Evolutionary conservation across 2,888 invertebrate genomes (phyloP), one percentile per base, ranked within the genome.

Genomic region (Archaeoteleia sp.): DNA sequence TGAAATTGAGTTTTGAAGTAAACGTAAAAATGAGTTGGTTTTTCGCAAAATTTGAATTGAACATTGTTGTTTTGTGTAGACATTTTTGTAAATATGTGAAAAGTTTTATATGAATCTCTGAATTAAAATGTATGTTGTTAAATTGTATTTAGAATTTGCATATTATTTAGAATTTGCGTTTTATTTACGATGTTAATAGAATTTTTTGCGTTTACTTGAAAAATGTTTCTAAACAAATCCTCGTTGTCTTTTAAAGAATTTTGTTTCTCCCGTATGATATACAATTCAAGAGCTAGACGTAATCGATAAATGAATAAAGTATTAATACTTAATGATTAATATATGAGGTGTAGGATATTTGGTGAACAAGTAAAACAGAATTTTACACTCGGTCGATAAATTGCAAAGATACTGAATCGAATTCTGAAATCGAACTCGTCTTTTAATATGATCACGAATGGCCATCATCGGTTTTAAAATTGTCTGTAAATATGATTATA

Each of bases 201-300:
- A 27, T 40, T 17, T 30, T 15, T 25, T 20, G 15, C 37, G 30
- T 39, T 20, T 30, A 15, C 10, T 35, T 46, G 7, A n/a, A 12
- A 6, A 17, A n/a, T 27, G 46, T 68, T 57, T 58, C 48, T 25
- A 35, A 67, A 67, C 57, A 54, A 61, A 58, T 53, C 49, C 48
- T 32, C 29, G 32, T 58, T 46, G 30, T 60, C 54, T 65, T 65
- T 54, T 57, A 35, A 54, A 54, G 20, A 53, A 51, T 71, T 67
- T 43, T 34, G 74, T 77, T 78, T 76, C 72, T 76, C 67, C 71
- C 74, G 68, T 73, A 74, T 74, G 70, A 78, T 76, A 74, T 77
- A 73, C 75, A 75, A 75, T 74, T 76, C 74, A 74, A 72, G 72
- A 75, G 72, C 74, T 78, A 80, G 76, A 74, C 62, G 70, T 79